Percentiles rank a stretch among this genome's conserved stretches.
These are phyloP conservation scores for Eremobia ochroleuca DNA, from an alignment of 2,888 invertebrate genomes.

Conservation along the genomic window DNA sequence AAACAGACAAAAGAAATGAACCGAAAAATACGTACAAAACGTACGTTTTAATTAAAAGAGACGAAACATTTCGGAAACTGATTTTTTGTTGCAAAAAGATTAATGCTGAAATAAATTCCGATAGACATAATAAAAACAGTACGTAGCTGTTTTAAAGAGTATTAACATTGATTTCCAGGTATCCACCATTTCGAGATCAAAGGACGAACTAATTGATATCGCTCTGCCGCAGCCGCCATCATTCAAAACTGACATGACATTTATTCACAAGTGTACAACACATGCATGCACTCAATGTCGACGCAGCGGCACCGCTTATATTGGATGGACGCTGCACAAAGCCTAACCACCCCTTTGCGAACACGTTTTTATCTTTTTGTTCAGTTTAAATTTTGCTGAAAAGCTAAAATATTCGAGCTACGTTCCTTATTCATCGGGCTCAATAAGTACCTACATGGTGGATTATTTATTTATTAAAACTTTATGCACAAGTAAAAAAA, in stretches of 20 bases:
- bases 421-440: not conserved
- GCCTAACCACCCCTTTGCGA: conserved; percentile 11
- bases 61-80: not conserved
- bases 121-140: not conserved
- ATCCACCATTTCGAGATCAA: conserved; percentile 11
- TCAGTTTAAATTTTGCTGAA: conserved; percentile 26
- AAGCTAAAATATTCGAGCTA: conserved; percentile 16
- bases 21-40: no score
- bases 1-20: no score
- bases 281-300: conserved; percentile 25
- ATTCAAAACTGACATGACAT: not conserved
- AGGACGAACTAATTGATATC: conserved; percentile 2
- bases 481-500: no score
- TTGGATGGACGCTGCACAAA: conserved; percentile 16
- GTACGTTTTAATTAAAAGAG: not conserved
- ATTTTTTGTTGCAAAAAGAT: not conserved
- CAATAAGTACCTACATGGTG: not conserved
- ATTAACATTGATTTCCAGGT: not conserved
- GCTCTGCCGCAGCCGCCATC: not conserved
- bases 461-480: no score
- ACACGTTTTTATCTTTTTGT: conserved; percentile 17
- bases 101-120: not conserved
- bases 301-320: conserved; percentile 7
- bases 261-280: conserved; percentile 12
- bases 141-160: not conserved